Conservation (phyloP, 2,113 vertebrate species). For the Mastomys coucha region DNA sequence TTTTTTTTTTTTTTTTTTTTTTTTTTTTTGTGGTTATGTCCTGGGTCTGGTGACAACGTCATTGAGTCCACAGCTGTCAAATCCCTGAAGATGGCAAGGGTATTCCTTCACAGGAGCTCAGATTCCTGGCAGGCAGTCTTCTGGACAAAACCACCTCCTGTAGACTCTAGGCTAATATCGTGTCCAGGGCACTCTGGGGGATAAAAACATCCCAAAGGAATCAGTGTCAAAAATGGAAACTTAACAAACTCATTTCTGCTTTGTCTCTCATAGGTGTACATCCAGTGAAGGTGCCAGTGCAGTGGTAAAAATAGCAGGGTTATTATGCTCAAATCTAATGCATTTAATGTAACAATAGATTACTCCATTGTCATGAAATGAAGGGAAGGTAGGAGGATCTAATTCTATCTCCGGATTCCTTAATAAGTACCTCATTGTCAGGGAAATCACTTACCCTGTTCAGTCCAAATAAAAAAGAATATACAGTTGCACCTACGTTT, state of each 20-base stretch:
- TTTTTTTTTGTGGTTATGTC: not conserved
- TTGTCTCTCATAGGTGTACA: slow-evolving; percentile 70
- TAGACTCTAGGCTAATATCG: not conserved
- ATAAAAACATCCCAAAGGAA: slow-evolving; percentile 56
- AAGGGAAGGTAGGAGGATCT: slow-evolving; percentile 80
- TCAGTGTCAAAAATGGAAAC: slow-evolving; percentile 59
- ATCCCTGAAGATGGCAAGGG: not conserved
- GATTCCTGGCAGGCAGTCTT: not conserved
- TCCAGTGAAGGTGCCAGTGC: slow-evolving; percentile 62
- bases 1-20: no score
- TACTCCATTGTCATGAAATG: slow-evolving; percentile 78
- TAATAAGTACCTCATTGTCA: slow-evolving; percentile 81
- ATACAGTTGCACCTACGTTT: not conserved
- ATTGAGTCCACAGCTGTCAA: not conserved
- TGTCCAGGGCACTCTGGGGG: slow-evolving; percentile 15
- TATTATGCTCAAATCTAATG: slow-evolving; percentile 72
- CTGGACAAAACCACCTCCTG: not conserved
- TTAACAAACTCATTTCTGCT: slow-evolving; percentile 53
- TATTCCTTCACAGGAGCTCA: not conserved
- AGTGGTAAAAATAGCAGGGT: slow-evolving; percentile 80
- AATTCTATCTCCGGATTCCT: slow-evolving; percentile 80
- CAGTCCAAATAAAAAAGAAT: slow-evolving; percentile 57
- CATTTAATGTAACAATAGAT: slow-evolving; percentile 71
- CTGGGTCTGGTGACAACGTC: not conserved
- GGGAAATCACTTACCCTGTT: slow-evolving; percentile 81